phyloP scores from a whole-genome alignment of 2,113 vertebrate species.

The Pelvicachromis taeniatus region DNA sequence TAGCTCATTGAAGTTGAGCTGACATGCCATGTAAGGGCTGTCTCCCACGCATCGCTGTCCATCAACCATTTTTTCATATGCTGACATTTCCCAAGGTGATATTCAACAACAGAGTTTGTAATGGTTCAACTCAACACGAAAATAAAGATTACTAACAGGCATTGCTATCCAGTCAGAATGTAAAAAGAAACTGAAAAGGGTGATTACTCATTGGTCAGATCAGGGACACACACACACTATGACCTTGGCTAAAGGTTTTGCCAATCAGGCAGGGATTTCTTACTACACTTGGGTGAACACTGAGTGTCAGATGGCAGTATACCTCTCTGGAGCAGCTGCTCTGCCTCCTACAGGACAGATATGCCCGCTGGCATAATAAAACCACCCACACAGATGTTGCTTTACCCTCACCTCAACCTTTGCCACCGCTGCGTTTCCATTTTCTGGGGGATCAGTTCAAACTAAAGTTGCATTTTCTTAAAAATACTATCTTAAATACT shows the following conservation, averaged over 20 bases:
- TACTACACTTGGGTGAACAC: slow-evolving; percentile 20
- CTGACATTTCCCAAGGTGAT: slow-evolving; percentile 23
- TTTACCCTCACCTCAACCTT: slow-evolving; percentile 15
- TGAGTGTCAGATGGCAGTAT: slow-evolving; percentile 38
- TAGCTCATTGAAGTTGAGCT: not conserved
- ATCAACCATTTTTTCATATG: slow-evolving; percentile 9
- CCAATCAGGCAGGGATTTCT: slow-evolving; percentile 25
- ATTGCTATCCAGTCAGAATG: not conserved
- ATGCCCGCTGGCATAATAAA: slow-evolving; percentile 25
- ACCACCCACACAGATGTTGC: slow-evolving; percentile 29
- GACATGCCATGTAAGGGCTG: not conserved
- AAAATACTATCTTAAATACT: not conserved
- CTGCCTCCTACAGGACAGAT: slow-evolving; percentile 23
- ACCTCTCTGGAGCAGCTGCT: slow-evolving; percentile 31
- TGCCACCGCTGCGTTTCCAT: not conserved
- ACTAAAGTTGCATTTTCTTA: not conserved
- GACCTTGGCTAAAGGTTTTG: slow-evolving; percentile 48
- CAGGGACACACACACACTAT: not conserved
- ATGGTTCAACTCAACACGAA: not conserved
- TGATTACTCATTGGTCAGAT: slow-evolving; percentile 28
- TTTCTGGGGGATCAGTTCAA: not conserved
- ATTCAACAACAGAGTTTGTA: slow-evolving; percentile 3
- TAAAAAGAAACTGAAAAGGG: not conserved
- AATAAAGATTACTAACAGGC: slow-evolving; percentile 13
- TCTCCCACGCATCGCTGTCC: not conserved